Conservation (phyloP, 2,797 vertebrate genomes). For the Enteromius argenteus region DNA sequence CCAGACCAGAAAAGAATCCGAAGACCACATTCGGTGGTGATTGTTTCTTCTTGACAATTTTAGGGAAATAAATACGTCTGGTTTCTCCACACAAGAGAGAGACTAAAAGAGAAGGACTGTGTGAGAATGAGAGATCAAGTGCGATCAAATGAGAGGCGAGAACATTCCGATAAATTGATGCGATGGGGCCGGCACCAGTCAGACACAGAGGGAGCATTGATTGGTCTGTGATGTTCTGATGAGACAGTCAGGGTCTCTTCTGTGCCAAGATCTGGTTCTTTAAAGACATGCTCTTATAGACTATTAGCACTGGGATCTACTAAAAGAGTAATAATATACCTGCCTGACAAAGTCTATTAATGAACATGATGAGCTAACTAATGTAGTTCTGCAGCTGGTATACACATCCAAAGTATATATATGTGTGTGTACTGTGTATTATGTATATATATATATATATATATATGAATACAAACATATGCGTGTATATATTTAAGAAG, state of each 20-base stretch:
- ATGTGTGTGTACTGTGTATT: no score
- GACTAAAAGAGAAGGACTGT: neutral
- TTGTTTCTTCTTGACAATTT: neutral
- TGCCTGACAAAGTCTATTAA: conserved; percentile 65
- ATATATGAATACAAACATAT: no score
- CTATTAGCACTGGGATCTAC: conserved; percentile 64
- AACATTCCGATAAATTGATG: conserved; percentile 67
- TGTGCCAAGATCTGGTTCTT: conserved; percentile 58
- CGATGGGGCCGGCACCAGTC: conserved; percentile 63
- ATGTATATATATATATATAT: no score
- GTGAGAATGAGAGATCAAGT: conserved; percentile 23
- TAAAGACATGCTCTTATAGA: conserved; percentile 64
- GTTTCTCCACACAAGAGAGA: conserved; percentile 3
- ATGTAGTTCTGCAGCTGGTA: neutral
- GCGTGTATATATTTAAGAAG: no score
- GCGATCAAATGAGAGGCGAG: conserved; percentile 54
- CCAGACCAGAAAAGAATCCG: neutral
- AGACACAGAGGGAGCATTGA: conserved; percentile 67
- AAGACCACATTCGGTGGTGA: neutral
- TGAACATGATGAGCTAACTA: conserved; percentile 26
- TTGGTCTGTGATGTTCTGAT: conserved; percentile 63
- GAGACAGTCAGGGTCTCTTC: conserved; percentile 66
- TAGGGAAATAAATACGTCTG: conserved; percentile 17
- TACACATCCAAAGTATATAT: no score
- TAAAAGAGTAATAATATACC: conserved; percentile 67